These are phyloP conservation scores for Salvelinus namaycush DNA, from an alignment of 2,113 vertebrate species.

Conservation along the genomic window DNA sequence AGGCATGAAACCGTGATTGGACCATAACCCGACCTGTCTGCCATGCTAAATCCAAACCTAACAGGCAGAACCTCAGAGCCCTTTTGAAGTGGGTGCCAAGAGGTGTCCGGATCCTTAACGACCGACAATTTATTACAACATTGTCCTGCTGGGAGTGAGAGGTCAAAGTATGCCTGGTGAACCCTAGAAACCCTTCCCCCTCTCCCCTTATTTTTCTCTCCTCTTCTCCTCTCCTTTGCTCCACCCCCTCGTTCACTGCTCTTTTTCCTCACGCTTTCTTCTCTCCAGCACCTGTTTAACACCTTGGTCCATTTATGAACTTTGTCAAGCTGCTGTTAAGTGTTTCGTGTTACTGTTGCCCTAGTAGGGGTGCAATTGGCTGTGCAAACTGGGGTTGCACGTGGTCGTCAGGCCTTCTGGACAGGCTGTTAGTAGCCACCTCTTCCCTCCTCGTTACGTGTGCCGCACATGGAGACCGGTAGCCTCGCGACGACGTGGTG, in stretches of 20 bases:
- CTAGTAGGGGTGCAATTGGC: constrained; percentile 52
- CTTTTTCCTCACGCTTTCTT: constrained; percentile 16
- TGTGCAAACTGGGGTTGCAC: constrained; percentile 53
- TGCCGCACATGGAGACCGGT: constrained; percentile 24
- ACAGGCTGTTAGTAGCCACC: constrained; percentile 7
- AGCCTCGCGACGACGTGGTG: background rate
- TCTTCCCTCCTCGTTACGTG: constrained; percentile 21
- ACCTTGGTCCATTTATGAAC: constrained; percentile 67
- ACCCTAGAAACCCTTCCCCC: constrained; percentile 48
- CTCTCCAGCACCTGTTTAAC: constrained; percentile 72
- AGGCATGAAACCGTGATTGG: constrained; percentile 54
- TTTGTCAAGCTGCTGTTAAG: constrained; percentile 67
- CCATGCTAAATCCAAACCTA: constrained; percentile 67
- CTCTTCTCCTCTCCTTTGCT: constrained; percentile 27
- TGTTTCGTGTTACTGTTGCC: constrained; percentile 65
- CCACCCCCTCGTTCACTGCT: constrained; percentile 24
- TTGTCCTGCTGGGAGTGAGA: constrained; percentile 60
- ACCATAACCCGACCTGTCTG: constrained; percentile 54
- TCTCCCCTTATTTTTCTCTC: constrained; percentile 35
- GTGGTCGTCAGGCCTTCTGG: constrained; percentile 33
- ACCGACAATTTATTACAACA: constrained; percentile 74
- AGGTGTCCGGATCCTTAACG: constrained; percentile 74
- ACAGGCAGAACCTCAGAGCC: constrained; percentile 66
- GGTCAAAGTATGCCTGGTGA: constrained; percentile 64
- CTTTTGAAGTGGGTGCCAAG: constrained; percentile 76